Base-by-base conservation (phyloP, 2,113 vertebrate species). In the Glareola pratincola region DNA sequence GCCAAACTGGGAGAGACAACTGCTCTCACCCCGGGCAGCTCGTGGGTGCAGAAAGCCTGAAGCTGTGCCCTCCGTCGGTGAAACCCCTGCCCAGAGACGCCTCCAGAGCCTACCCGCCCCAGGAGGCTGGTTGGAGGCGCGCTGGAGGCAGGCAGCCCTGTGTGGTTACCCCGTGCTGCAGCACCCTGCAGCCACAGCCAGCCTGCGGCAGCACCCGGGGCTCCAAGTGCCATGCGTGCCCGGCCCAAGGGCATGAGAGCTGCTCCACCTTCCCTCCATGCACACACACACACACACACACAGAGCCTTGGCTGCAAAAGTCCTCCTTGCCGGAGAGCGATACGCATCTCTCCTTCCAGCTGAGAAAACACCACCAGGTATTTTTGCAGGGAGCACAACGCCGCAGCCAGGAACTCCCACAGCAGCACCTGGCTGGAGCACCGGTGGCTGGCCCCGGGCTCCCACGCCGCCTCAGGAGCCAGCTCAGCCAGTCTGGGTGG, bases 401-500 rank as follows among this genome's bases (percentile, higher is more conserved):
- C 48, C 5, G 7, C 64, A 75, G 88, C 69, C 81, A 34, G 90
- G 56, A 90, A 45, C 95, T 97, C 95, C 95, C 90, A 60, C 74
- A 37, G 90, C 95, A 90, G 81, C 95, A 85, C 69, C 91, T 82
- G 95, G 93, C 66, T 81, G 88, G 15, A 67, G 89, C 74, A 12
- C 17, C 4, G 3, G 45, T 12, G 16, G 84, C 80, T n/a, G 18
- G 32, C 73, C 68, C 4, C 1, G 4, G 66, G 92, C 95, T 92
- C 92, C 92, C 93, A 84, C 15, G 41, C 90, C 1, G 4, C 66
- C 4, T 1, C 3, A 4, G 68, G 80, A 93, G 54, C 82, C 93
- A 41, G 93, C 91, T n/a, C 69, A 78, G 88, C 81, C 92, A 67
- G 88, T 66, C 69, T 88, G 95, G 88, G 88, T 90, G 95, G 90